A percentile compares a stretch with the other conserved stretches of the same genome.
These are phyloP conservation scores for Felis chaus DNA, from an alignment of 2,113 vertebrate genomes.

Conservation along the genomic window DNA sequence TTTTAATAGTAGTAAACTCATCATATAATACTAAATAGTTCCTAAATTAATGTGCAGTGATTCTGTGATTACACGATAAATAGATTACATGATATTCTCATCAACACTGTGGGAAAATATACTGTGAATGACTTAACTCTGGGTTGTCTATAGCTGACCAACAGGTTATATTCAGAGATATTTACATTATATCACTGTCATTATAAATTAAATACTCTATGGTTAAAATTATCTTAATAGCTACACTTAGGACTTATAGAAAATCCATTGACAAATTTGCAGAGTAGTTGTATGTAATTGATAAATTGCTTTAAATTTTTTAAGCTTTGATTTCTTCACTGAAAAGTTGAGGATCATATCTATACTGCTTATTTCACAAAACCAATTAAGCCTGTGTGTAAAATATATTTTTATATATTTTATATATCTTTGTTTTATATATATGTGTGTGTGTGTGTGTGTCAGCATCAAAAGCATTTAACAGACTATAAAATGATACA, in stretches of 20 bases:
- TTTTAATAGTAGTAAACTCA: neutral
- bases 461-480: neutral
- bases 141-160: neutral
- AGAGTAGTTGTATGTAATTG: neutral
- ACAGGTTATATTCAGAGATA: neutral
- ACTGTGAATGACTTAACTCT: neutral
- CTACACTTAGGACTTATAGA: neutral
- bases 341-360: neutral
- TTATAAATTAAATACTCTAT: neutral
- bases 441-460: neutral
- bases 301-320: conserved; percentile 13
- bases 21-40: neutral
- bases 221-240: neutral
- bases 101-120: neutral
- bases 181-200: neutral
- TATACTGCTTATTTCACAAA: neutral
- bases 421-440: neutral
- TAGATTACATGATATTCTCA: neutral
- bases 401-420: neutral
- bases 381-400: neutral
- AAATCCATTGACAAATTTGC: neutral
- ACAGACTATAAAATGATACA: neutral
- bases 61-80: neutral
- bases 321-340: conserved; percentile 1
- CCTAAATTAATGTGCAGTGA: neutral